These are phyloP conservation scores for Ennomos erosarius DNA, from an alignment of 2,888 invertebrate species.

Conservation along the genomic window DNA sequence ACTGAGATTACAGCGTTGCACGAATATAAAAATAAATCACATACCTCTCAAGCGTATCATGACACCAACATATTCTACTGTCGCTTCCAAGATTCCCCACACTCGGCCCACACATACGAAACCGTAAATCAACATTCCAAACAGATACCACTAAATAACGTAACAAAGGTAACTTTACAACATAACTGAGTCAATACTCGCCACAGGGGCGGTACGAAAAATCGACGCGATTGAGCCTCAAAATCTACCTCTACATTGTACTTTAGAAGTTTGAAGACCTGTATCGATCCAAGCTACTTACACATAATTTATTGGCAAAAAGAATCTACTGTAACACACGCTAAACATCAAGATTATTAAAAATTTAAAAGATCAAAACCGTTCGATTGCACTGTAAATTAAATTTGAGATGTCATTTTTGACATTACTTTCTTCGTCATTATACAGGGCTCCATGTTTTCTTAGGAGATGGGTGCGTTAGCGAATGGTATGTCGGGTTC, in stretches of 20 bases:
- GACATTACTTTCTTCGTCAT: constrained; percentile 20
- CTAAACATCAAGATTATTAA: constrained; percentile 69
- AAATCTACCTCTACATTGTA: constrained; percentile 76
- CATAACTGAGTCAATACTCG: constrained; percentile 56
- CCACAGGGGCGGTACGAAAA: constrained; percentile 45
- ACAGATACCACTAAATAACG: constrained; percentile 62
- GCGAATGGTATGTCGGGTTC: constrained; percentile 74
- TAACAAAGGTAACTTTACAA: constrained; percentile 78
- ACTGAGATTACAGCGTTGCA: constrained; percentile 74
- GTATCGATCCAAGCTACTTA: constrained; percentile 49
- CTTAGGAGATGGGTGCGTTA: constrained; percentile 52
- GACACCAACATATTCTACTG: constrained; percentile 14
- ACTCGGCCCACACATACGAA: constrained; percentile 54
- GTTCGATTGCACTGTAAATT: constrained; percentile 40
- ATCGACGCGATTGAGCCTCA: constrained; percentile 67
- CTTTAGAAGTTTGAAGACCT: constrained; percentile 62
- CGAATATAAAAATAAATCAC: constrained; percentile 78
- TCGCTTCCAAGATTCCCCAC: constrained; percentile 26
- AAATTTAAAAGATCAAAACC: constrained; percentile 39
- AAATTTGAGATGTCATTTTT: constrained; percentile 26
- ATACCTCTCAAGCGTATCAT: constrained; percentile 53
- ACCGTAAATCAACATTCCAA: constrained; percentile 54
- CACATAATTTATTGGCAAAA: constrained; percentile 48
- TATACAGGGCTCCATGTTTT: constrained; percentile 52
- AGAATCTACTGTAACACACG: constrained; percentile 63